Conservation (phyloP, 2,797 vertebrate genomes). For the Natrix natrix region DNA sequence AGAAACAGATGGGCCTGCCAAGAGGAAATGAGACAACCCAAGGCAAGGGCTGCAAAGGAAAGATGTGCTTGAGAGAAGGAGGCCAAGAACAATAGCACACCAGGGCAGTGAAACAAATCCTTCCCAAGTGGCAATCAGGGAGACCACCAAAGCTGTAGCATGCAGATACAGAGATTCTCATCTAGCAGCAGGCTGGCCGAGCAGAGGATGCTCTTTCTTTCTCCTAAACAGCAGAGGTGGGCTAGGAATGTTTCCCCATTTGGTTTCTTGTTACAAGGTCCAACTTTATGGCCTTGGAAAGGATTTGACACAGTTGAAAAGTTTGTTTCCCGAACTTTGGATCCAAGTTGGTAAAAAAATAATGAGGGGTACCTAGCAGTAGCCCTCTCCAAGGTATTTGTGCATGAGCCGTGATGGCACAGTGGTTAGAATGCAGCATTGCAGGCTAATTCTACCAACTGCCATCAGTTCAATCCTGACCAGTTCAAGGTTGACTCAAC, state of each 20-base stretch:
- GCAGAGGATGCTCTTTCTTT: not conserved
- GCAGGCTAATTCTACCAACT: not conserved
- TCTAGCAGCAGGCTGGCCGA: not conserved
- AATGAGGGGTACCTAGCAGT: not conserved
- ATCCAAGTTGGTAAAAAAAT: not conserved
- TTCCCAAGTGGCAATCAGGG: not conserved
- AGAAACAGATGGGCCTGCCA: constrained; percentile 18
- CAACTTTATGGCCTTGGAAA: not conserved
- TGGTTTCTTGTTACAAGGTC: not conserved
- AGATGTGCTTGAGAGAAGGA: constrained; percentile 56
- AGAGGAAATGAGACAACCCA: constrained; percentile 64
- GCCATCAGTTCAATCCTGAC: not conserved
- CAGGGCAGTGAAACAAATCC: constrained; percentile 11
- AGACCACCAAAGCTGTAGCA: not conserved
- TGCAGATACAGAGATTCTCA: not conserved
- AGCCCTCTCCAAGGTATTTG: not conserved
- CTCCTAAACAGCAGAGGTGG: not conserved
- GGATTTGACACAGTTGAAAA: not conserved
- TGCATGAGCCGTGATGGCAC: not conserved
- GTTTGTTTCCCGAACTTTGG: not conserved
- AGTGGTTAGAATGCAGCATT: not conserved
- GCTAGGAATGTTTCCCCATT: not conserved
- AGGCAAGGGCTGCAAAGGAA: constrained; percentile 55
- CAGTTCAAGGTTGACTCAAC: not conserved
- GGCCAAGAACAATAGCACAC: constrained; percentile 44